phyloP scores from a whole-genome alignment of 2,888 invertebrate species.

The Priocnemis perturbator region DNA sequence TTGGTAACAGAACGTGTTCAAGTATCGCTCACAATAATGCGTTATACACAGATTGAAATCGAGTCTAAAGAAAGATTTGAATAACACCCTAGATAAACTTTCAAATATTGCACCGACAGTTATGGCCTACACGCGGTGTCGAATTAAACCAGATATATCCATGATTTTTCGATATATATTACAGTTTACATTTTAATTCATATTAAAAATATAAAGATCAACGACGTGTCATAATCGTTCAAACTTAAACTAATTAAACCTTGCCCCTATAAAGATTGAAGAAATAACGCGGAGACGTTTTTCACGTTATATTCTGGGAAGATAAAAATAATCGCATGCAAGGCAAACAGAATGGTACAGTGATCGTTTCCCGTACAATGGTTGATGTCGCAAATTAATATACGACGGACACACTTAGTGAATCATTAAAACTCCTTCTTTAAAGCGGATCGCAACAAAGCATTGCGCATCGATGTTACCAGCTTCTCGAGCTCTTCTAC shows the following conservation, averaged over 20 bases:
- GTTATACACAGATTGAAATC: neutral
- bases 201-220: neutral
- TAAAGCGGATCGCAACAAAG: conserved; percentile 81
- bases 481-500: conserved; percentile 83
- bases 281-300: neutral
- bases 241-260: conserved; percentile 4
- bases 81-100: neutral
- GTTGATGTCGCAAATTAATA: neutral
- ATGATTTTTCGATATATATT: too few species aligned
- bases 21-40: neutral
- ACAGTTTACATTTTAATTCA: too few species aligned
- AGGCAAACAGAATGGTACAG: conserved; percentile 18
- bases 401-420: conserved; percentile 1
- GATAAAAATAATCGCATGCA: conserved; percentile 12
- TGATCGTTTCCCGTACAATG: conserved; percentile 10
- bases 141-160: too few species aligned
- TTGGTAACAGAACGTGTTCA: conserved; percentile 13
- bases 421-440: conserved; percentile 72
- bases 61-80: neutral
- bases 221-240: neutral
- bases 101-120: too few species aligned
- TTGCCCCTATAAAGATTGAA: neutral
- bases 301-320: neutral
- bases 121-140: too few species aligned
- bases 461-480: conserved; percentile 81